phyloP scores from a whole-genome alignment of 2,113 vertebrate genomes.

The Ictidomys tridecemlineatus region DNA sequence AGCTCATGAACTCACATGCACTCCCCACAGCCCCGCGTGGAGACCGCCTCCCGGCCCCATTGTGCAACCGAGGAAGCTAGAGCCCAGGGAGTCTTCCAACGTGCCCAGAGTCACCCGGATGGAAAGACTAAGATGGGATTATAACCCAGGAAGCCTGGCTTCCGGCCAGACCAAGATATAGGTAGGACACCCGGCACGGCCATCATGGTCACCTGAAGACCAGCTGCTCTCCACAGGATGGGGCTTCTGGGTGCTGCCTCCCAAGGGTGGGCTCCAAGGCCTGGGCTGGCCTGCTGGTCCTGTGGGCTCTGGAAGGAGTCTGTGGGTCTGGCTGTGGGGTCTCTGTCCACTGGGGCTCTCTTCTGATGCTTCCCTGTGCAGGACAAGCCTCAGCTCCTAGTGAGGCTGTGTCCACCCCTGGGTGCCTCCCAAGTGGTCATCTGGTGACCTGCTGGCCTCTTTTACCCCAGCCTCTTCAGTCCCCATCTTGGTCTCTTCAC shows the following conservation, averaged over 20 bases:
- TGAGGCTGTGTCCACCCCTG: background rate
- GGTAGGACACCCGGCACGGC: rapidly evolving
- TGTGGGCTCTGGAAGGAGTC: background rate
- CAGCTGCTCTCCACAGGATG: background rate
- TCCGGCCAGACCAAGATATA: background rate
- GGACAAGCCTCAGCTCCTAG: background rate
- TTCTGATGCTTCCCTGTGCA: too few species aligned
- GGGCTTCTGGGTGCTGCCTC: background rate
- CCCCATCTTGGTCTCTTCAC: too few species aligned
- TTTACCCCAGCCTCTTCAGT: too few species aligned
- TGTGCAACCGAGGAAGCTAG: background rate
- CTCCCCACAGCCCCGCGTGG: too few species aligned
- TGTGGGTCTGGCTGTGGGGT: too few species aligned
- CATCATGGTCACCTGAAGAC: background rate
- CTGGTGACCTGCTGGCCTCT: background rate
- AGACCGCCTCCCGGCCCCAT: too few species aligned
- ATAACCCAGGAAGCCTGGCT: background rate
- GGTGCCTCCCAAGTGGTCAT: rapidly evolving
- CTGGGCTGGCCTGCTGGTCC: too few species aligned
- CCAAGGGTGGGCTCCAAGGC: background rate
- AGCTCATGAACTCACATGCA: background rate
- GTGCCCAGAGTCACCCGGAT: background rate
- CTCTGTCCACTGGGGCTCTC: too few species aligned
- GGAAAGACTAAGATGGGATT: background rate
- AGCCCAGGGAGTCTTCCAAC: background rate